Conservation (phyloP, 1,140 invertebrate species). For the Leptinotarsa undecemlineata region DNA sequence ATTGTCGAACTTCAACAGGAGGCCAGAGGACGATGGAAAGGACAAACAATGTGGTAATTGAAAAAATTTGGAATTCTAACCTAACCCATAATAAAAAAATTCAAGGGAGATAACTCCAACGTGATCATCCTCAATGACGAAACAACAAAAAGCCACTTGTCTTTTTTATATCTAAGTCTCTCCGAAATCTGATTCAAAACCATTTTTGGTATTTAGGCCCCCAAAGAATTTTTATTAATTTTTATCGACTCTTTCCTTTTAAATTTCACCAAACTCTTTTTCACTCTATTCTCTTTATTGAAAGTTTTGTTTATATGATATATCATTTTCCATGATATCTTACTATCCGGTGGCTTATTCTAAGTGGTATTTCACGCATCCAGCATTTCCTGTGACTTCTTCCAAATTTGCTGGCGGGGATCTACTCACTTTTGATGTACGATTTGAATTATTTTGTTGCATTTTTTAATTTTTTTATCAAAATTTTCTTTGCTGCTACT, state of each 20-base stretch:
- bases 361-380: conserved; percentile 36
- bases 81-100: no score
- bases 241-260: neutral
- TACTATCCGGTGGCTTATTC: conserved; percentile 42
- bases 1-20: no score
- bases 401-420: conserved; percentile 43
- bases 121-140: no score
- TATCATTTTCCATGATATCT: conserved; percentile 43
- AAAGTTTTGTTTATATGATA: conserved; percentile 25
- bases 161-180: conserved; percentile 37
- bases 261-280: conserved; percentile 28
- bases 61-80: no score
- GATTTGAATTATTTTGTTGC: conserved; percentile 42
- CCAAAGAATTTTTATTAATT: neutral
- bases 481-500: conserved; percentile 31
- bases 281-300: conserved; percentile 28
- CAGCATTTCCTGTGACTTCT: conserved; percentile 34
- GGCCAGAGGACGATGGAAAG: no score
- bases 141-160: neutral
- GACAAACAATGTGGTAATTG: no score
- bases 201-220: conserved; percentile 9
- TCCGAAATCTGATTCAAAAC: conserved; percentile 29
- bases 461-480: conserved; percentile 37
- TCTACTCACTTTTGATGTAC: conserved; percentile 42
- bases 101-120: no score